Base-by-base conservation (phyloP, 2,888 invertebrate species). In the Epistrophella euchroma region DNA sequence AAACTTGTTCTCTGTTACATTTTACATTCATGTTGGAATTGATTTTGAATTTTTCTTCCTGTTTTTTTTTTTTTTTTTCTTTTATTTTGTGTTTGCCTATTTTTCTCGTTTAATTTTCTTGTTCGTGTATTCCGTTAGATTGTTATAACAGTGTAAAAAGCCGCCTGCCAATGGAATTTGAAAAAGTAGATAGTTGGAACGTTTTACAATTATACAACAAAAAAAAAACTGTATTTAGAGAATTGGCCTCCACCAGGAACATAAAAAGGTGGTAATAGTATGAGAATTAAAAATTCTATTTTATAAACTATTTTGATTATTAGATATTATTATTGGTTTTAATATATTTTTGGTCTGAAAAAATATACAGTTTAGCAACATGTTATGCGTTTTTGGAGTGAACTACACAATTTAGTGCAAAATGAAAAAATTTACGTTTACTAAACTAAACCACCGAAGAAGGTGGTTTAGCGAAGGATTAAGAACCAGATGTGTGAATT, bases 1-100 rank as follows among this genome's bases (percentile, higher is more conserved):
- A 82, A 77, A 82, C 86, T 86, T 86, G 82, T 77, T 86, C 73
- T 56, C 77, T 77, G 82, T 64, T 70, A 85, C 81, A 81, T 82
- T 82, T 81, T 73, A 74, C 74, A 77, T 74, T 86, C 73, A 77
- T 73, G 77, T 73, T 78, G 50, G 58, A 77, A 86, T 86, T 82
- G 82, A 86, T 86, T 86, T 86, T 82, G 43, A 73, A 17, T 37
- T 64, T 28, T 40, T 64, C 17, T 45, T 64, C 25, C 11, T 62
- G 25, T 62, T 45, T 62, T 62, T 62, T 43, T 37, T 19, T 13
- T 22, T 60, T 11, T 22, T 28, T 25, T 58, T 56, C 56, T 56
- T 62, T 60, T 56, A 40, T 11, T 19, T 50, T 32, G 13, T 52
- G 47, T 66, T 71, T 45, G 70, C 52, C 66, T 66, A 66, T 55